Evolutionary conservation across 2,888 invertebrate species (phyloP), one percentile per base, ranked within the genome.

Genomic region (Athalia cordata): DNA sequence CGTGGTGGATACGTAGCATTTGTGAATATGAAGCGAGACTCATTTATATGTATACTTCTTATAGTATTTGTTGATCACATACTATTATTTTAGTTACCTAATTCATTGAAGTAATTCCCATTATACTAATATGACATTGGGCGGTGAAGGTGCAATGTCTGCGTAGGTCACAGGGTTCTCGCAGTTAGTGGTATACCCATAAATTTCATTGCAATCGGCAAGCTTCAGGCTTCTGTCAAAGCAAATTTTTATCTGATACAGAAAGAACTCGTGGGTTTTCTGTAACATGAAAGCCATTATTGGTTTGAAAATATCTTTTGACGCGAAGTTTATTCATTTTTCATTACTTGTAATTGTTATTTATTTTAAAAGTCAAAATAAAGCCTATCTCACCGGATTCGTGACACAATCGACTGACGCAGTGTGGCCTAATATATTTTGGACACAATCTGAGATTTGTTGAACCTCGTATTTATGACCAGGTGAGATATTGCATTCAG

Each of bases 201-300:
- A 89, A 9, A 93, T 91, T 8, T 93, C 93, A 87, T 95, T 93
- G 86, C 96, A 96, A 86, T 95, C 92, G 3, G 93, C 91, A 13
- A 95, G 86, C 57, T 92, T 88, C 29, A 96, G 88, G 0, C 90
- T 88, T 86, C 95, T 96, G 85, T 94, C 91, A 82, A 96, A 94
- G 85, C 96, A 96, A 72, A 96, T 92, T 29, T 95, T 91, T 77
- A 96, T 93, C 88, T 96, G 96, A 29, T 93, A 92, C 72, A 96
- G 86, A 85, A 93, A 94, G 3, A 92, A 92, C 29, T 92, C 90
- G 43, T 92, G 92, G 0, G 91, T 91, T 78, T 92, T 90, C 86
- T 92, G 90, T 15, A 85, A 88, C 74, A 7, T 64, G 47, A 49
- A 49, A 49, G 29, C 2, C 29, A 29, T 29, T 29, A 29, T 29